Evolutionary conservation across 2,113 vertebrate genomes (phyloP), one percentile per base, ranked within the genome.

Genomic region (Microtus oregoni): DNA sequence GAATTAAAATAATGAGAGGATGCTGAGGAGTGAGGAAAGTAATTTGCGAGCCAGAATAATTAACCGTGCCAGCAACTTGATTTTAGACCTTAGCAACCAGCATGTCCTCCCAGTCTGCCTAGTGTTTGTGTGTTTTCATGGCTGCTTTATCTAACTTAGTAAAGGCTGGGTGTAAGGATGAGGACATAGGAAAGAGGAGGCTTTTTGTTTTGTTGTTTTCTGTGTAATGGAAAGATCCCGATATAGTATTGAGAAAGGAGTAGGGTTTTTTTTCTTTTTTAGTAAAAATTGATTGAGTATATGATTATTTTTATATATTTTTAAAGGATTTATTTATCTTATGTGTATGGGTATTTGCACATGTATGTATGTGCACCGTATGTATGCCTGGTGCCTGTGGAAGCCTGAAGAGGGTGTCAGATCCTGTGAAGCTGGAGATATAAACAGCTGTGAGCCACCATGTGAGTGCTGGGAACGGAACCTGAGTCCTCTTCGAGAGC

Each of bases 281-380:
- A 26, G 32, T 5, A 61, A 13, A n/a, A 55, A n/a, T 5, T 0
- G 1, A 44, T 52, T 2, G 3, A 70, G 17, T 65, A 41, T 52
- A n/a, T 35, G 10, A 35, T 67, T 8, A 52, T 30, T 72, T 75
- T 77, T 5, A 85, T 17, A 65, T 77, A 52, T 41, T 63, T n/a
- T 68, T 67, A 86, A 86, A 86, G 61, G 17, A 22, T 14, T 85
- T 86, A 50, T 86, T 68, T 22, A 7, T 65, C 11, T 85, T 65
- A 63, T 65, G 81, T 44, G 14, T 11, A 44, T 65, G 38, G 58
- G 38, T 28, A 15, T 19, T 85, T 85, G 81, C 41, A 15, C 81
- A 44, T 30, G 14, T 11, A 28, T 41, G 13, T 26, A 63, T 10
- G 1, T 63, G 58, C 8, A 63, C 13, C 26, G 19, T 58, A 30